phyloP scores from a whole-genome alignment of 1,140 invertebrate genomes.

The Drosophila prosaltans region DNA sequence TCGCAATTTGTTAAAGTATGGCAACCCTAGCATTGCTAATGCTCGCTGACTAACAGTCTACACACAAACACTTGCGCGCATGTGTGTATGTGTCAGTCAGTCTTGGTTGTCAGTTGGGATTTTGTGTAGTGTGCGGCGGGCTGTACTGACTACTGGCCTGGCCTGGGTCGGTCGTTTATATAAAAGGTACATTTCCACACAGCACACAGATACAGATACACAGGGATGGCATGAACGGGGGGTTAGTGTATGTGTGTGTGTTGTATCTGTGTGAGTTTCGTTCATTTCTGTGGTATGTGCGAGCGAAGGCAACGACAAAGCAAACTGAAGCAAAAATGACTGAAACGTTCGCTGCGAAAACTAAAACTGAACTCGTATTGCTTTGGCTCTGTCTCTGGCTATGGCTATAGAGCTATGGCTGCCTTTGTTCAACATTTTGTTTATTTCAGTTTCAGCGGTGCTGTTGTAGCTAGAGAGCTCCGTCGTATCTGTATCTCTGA shows the following conservation, averaged over 20 bases:
- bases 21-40: constrained; percentile 47
- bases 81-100: constrained; percentile 49
- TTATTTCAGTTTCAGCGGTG: constrained; percentile 64
- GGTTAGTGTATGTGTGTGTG: constrained; percentile 27
- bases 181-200: constrained; percentile 76
- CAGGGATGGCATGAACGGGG: constrained; percentile 22
- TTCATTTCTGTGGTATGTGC: constrained; percentile 62
- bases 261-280: constrained; percentile 38
- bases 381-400: constrained; percentile 22
- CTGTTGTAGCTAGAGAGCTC: constrained; percentile 30
- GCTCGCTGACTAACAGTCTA: constrained; percentile 72
- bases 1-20: constrained; percentile 36
- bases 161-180: constrained; percentile 55
- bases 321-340: constrained; percentile 57
- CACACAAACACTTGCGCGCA: constrained; percentile 27
- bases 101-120: constrained; percentile 80
- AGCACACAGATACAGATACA: constrained; percentile 32
- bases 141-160: constrained; percentile 5
- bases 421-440: constrained; percentile 70
- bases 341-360: constrained; percentile 69
- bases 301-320: constrained; percentile 59
- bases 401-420: constrained; percentile 41
- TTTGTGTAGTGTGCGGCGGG: constrained; percentile 63
- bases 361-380: constrained; percentile 73
- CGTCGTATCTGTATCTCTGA: constrained; percentile 71